Conservation (phyloP, 1,140 invertebrate species). For the Cydia fagiglandana region DNA sequence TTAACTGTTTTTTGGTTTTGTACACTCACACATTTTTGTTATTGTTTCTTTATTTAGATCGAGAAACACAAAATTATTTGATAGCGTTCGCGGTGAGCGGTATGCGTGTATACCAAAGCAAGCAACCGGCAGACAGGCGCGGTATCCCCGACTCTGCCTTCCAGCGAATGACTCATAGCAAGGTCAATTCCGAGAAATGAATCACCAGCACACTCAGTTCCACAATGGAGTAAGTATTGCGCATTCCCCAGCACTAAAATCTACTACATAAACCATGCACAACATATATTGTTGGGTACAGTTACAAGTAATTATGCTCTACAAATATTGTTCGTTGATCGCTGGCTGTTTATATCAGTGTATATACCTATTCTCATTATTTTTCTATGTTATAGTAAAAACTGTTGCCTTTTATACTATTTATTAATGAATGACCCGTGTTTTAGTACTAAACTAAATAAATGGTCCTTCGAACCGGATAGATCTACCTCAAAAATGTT, state of each 20-base stretch:
- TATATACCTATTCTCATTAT: not conserved
- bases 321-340: slow-evolving; percentile 4
- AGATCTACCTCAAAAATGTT: not conserved
- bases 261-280: slow-evolving; percentile 26
- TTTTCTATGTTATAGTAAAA: not conserved
- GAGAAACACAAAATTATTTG: slow-evolving; percentile 46
- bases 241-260: slow-evolving; percentile 62
- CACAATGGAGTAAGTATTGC: slow-evolving; percentile 72
- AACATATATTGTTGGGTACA: slow-evolving; percentile 30
- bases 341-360: not conserved
- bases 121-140: slow-evolving; percentile 76
- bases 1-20: slow-evolving; percentile 54
- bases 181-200: slow-evolving; percentile 80
- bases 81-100: slow-evolving; percentile 57
- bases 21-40: slow-evolving; percentile 57
- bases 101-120: slow-evolving; percentile 59
- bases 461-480: slow-evolving; percentile 25
- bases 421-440: not conserved
- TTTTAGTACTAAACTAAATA: no score
- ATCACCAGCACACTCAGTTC: slow-evolving; percentile 76
- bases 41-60: slow-evolving; percentile 42
- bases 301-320: slow-evolving; percentile 25
- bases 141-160: slow-evolving; percentile 79
- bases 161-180: slow-evolving; percentile 79
- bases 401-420: not conserved